phyloP scores from a whole-genome alignment of 2,797 vertebrate genomes.

The Hippocampus kuda region DNA sequence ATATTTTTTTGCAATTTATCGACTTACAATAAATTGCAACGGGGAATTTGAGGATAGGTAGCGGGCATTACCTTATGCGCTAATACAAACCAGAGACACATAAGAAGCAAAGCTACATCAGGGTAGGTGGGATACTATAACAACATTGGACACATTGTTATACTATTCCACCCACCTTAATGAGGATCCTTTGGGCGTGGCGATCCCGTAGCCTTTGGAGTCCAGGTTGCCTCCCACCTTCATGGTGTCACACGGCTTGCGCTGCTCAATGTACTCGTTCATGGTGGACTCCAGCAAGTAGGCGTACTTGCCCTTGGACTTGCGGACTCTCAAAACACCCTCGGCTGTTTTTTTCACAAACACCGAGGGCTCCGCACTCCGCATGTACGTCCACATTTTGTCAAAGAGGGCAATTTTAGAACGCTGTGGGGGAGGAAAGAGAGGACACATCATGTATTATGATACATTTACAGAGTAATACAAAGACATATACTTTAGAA shows the following conservation, averaged over 20 bases:
- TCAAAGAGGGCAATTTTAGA: conserved; percentile 99
- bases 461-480: too few species aligned
- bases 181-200: conserved; percentile 99
- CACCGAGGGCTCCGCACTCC: conserved; percentile 94
- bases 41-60: conserved; percentile 39
- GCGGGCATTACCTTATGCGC: conserved; percentile 79
- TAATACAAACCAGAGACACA: conserved; percentile 96
- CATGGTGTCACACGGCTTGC: conserved; percentile 99
- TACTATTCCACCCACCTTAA: conserved; percentile 99
- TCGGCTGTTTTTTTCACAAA: conserved; percentile 99
- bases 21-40: conserved; percentile 71
- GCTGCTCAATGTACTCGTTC: conserved; percentile 99
- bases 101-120: conserved; percentile 99
- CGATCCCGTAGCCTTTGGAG: conserved; percentile 99
- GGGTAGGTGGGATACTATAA: conserved; percentile 99
- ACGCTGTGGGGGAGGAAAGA: conserved; percentile 66
- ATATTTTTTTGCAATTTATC: conserved; percentile 64
- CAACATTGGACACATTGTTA: conserved; percentile 99
- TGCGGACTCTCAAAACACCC: conserved; percentile 92
- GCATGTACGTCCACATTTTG: conserved; percentile 99
- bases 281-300: conserved; percentile 99
- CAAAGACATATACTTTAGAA: too few species aligned
- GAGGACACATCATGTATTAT: background rate
- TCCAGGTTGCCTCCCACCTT: conserved; percentile 99
- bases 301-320: conserved; percentile 98